Conservation (phyloP, 2,113 vertebrate genomes). For the Callipepla californica region DNA sequence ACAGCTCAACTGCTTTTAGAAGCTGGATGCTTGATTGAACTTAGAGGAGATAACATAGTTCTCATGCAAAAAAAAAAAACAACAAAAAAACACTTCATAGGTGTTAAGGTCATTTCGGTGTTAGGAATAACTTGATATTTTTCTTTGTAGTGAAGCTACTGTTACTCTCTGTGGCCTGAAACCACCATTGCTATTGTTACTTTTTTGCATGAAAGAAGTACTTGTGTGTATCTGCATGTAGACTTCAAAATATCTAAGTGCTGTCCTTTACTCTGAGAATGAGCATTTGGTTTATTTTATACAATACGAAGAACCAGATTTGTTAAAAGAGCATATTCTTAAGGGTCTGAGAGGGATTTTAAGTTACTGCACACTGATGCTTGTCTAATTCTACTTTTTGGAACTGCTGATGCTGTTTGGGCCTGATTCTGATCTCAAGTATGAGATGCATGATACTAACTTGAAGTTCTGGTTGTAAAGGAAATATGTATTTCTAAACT, state of each 20-base stretch:
- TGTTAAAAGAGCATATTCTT: not conserved
- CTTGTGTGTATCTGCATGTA: not conserved
- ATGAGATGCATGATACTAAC: not conserved
- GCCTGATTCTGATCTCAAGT: not conserved
- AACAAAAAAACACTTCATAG: constrained; percentile 3
- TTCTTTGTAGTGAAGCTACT: not conserved
- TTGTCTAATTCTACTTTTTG: not conserved
- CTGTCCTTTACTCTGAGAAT: not conserved
- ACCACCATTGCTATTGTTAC: constrained; percentile 1
- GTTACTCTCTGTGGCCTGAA: not conserved
- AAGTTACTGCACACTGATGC: not conserved
- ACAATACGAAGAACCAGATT: not conserved
- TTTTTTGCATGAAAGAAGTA: not conserved
- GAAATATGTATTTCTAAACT: not conserved
- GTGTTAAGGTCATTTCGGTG: constrained; percentile 56
- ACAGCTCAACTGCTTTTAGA: constrained; percentile 26
- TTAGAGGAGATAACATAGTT: constrained; percentile 76
- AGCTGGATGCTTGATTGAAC: constrained; percentile 62
- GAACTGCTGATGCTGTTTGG: not conserved
- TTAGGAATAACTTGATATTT: constrained; percentile 66
- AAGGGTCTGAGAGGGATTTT: not conserved
- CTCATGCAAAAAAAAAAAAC: constrained; percentile 19
- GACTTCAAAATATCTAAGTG: constrained; percentile 39
- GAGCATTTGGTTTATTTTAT: not conserved
- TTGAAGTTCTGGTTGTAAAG: not conserved